phyloP scores from a whole-genome alignment of 2,113 vertebrate species.

The Mormyrus lacerda region DNA sequence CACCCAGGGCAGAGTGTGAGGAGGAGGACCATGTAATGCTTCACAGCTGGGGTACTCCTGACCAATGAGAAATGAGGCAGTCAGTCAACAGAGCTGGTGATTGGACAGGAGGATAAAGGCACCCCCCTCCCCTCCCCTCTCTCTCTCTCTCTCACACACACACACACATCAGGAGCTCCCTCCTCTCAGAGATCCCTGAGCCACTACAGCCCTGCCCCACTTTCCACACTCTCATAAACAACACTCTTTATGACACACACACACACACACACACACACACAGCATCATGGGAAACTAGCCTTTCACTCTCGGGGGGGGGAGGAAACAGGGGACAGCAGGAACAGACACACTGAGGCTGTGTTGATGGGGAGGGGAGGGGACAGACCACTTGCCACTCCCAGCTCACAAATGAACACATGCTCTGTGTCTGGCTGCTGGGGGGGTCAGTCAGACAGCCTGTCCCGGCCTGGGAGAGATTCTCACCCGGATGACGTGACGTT shows the following conservation, averaged over 20 bases:
- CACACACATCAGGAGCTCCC: slow-evolving; percentile 14
- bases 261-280: slow-evolving; percentile 5
- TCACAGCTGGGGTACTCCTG: background rate
- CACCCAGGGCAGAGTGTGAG: background rate
- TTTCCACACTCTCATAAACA: slow-evolving; percentile 10
- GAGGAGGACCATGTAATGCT: background rate
- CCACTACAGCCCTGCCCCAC: background rate
- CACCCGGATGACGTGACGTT: background rate
- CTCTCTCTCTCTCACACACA: background rate
- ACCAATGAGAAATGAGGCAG: background rate
- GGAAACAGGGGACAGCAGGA: background rate
- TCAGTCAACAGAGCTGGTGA: background rate
- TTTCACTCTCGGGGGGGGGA: background rate
- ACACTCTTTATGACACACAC: background rate
- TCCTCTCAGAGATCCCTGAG: slow-evolving; percentile 11
- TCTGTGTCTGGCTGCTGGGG: background rate
- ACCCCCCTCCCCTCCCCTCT: background rate
- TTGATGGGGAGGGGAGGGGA: background rate
- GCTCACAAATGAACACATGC: background rate
- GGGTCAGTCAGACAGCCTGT: background rate
- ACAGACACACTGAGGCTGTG: background rate
- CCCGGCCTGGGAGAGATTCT: background rate
- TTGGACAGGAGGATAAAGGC: background rate
- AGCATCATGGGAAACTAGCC: background rate
- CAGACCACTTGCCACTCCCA: background rate